phyloP scores from a whole-genome alignment of 2,113 vertebrate genomes.

The Austrofundulus limnaeus region DNA sequence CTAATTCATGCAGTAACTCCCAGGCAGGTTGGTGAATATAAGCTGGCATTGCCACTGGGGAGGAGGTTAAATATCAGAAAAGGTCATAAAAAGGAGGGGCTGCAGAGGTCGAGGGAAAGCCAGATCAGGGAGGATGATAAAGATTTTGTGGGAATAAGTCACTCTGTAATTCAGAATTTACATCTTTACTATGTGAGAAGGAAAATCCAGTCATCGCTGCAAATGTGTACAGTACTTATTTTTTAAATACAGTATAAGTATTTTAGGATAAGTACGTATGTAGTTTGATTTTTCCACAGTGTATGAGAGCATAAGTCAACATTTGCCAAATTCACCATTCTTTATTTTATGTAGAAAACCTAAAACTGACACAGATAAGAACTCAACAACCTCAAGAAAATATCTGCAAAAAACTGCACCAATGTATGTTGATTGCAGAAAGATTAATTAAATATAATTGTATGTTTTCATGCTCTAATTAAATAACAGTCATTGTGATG shows the following conservation, averaged over 20 bases:
- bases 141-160: conserved; percentile 33
- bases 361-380: too few relatives aligned
- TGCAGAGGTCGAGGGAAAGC: conserved; percentile 48
- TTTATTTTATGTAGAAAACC: too few relatives aligned
- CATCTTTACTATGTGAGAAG: conserved; percentile 21
- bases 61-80: conserved; percentile 83
- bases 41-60: conserved; percentile 69
- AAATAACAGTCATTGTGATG: too few relatives aligned
- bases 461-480: too few relatives aligned
- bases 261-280: not conserved
- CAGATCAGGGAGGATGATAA: conserved; percentile 57
- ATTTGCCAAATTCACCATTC: too few relatives aligned
- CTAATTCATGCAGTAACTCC: conserved; percentile 55
- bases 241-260: not conserved
- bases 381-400: too few relatives aligned
- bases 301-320: conserved; percentile 1
- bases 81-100: conserved; percentile 74
- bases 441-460: too few relatives aligned
- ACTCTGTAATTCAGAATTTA: conserved; percentile 21
- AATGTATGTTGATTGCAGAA: too few relatives aligned
- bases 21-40: conserved; percentile 57
- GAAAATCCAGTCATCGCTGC: not conserved
- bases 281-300: not conserved
- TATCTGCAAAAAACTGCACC: too few relatives aligned
- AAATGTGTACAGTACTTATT: not conserved